Conservation (phyloP, 1,140 invertebrate species). For the Brachionus sp. region DNA sequence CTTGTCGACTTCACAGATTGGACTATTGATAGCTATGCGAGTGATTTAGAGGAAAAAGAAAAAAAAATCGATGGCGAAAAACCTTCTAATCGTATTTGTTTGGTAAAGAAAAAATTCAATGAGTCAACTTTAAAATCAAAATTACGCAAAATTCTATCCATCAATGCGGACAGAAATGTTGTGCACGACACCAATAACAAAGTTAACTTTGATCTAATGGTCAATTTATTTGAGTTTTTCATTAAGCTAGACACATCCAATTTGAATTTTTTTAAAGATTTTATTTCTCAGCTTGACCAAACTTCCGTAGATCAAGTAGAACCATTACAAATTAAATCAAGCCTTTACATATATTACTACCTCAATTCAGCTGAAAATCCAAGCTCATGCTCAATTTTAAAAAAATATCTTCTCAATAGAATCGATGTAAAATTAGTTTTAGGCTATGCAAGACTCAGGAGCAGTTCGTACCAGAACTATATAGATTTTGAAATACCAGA, state of each 20-base stretch:
- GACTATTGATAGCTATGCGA: not conserved
- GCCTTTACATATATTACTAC: slow-evolving; percentile 31
- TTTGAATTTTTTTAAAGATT: slow-evolving; percentile 7
- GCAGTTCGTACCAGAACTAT: not conserved
- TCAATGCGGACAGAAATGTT: not conserved
- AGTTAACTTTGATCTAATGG: slow-evolving; percentile 20
- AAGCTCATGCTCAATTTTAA: not conserved
- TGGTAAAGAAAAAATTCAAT: slow-evolving; percentile 16
- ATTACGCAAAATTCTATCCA: not conserved
- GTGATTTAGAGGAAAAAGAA: not conserved
- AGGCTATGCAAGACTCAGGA: slow-evolving; percentile 21
- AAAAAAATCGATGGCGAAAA: not conserved
- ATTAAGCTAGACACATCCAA: not conserved
- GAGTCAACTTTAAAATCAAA: slow-evolving; percentile 32
- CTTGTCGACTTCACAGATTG: not conserved
- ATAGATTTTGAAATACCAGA: slow-evolving; percentile 30
- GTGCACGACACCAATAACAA: not conserved
- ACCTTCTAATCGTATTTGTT: not conserved
- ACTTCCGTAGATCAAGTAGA: not conserved
- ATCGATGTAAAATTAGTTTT: slow-evolving; percentile 2
- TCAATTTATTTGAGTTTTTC: slow-evolving; percentile 29
- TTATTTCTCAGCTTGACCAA: not conserved
- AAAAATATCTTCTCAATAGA: slow-evolving; percentile 6
- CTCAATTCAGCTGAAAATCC: not conserved
- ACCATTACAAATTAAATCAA: slow-evolving; percentile 4